Evolutionary conservation across 2,797 vertebrate genomes (phyloP).

Genomic region (Microtus californicus): DNA sequence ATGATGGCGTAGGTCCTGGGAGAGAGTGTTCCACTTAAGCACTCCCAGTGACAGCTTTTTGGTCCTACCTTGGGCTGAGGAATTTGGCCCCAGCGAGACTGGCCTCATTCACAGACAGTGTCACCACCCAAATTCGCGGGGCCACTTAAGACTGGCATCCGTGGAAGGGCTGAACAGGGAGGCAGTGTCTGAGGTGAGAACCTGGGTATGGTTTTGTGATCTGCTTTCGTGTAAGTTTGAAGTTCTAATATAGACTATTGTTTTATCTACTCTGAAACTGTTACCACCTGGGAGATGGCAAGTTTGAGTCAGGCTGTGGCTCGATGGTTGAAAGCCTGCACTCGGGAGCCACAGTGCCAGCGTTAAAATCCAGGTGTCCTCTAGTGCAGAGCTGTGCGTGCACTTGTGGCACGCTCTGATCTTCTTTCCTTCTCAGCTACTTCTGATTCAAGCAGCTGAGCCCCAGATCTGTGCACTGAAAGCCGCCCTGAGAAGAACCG

Average conservation of each 20-base stretch:
- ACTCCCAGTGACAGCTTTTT: not conserved
- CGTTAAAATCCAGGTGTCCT: not conserved
- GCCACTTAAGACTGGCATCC: conserved; percentile 30
- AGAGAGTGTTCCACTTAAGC: conserved; percentile 8
- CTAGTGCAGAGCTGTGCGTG: not conserved
- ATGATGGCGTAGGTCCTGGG: conserved; percentile 58
- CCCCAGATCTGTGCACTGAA: too few species aligned
- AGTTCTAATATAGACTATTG: not conserved
- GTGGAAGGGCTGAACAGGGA: not conserved
- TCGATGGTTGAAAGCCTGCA: not conserved
- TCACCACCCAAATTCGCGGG: not conserved
- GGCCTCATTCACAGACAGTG: not conserved
- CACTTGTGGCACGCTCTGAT: not conserved
- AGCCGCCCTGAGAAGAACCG: not conserved
- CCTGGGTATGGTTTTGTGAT: conserved; percentile 1
- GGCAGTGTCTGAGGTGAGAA: conserved; percentile 1
- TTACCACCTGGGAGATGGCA: conserved; percentile 11
- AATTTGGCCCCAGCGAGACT: not conserved
- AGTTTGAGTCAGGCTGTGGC: not conserved
- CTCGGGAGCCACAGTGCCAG: not conserved
- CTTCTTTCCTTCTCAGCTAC: not conserved
- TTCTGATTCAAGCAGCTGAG: not conserved
- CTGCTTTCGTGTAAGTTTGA: conserved; percentile 41
- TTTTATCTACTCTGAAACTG: conserved; percentile 42
- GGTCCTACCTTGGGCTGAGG: not conserved